A percentile compares a stretch with the other conserved stretches of the same genome.
Evolutionary conservation across 2,797 vertebrate genomes (phyloP).

Genomic region (Sebastes hopkinsi): DNA sequence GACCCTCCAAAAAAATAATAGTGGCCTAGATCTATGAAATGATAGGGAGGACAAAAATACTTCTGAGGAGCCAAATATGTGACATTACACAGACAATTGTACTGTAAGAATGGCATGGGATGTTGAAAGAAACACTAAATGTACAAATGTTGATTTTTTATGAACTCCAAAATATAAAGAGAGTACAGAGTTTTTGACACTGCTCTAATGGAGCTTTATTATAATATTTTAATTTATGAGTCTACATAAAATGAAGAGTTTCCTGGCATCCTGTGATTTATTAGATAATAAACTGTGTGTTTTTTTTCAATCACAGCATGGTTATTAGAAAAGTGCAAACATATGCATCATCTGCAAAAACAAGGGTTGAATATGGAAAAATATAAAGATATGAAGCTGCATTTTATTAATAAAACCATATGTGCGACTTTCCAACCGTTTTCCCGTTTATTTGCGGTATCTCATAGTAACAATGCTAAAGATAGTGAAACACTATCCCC

Average conservation of each 20-base stretch:
- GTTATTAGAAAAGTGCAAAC: neutral
- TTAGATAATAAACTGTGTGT: conserved; percentile 2
- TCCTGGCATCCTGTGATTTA: conserved; percentile 1
- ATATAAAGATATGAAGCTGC: neutral
- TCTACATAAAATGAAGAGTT: neutral
- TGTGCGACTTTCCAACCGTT: neutral
- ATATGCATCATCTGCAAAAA: neutral
- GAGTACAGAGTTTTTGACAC: neutral
- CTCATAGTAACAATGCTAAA: conserved; percentile 34
- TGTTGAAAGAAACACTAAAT: neutral
- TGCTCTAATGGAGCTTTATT: conserved; percentile 1
- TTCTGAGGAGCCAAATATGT: neutral
- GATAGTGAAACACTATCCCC: conserved; percentile 27
- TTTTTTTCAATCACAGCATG: neutral
- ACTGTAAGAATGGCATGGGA: neutral
- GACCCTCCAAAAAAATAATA: neutral
- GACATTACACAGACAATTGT: neutral
- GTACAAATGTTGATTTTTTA: too few relatives aligned
- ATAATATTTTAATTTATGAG: neutral
- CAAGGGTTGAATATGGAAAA: neutral
- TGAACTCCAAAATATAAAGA: too few relatives aligned
- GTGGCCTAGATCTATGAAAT: neutral
- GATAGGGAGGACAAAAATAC: neutral
- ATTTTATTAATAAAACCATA: neutral
- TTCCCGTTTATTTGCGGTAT: neutral